Base-by-base conservation (phyloP, 2,113 vertebrate genomes). In the Anarhynchus alexandrinus region DNA sequence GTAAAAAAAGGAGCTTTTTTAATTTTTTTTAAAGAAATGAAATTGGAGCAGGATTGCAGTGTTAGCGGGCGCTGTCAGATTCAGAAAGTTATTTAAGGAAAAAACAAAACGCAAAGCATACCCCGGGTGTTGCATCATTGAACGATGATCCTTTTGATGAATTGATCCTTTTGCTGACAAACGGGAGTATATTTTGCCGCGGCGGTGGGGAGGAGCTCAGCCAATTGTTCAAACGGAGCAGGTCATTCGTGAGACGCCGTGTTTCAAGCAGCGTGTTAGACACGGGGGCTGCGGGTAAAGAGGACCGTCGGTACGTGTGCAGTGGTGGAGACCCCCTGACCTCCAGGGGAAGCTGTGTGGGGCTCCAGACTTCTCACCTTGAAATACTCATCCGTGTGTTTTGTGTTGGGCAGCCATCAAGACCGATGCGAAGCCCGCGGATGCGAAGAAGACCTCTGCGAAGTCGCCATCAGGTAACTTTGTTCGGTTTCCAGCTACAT, bases 401-500 rank as follows among this genome's bases (percentile, higher is more conserved):
- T 84, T 86, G 15, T 61, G 1, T 86, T 72, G 27, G 91, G 72
- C 97, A 99, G 99, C 98, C 7, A 88, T 98, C n/a, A 99, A 99
- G 98, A 98, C 98, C 1, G 99, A 99, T 5, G 73, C 97, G 13
- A 99, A 99, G 95, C 90, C 98, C 13, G 89, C 95, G 10, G 99
- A 99, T 5, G 96, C 97, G 83, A 99, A 98, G 98, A 99, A 99
- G 97, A 81, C 97, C 20, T 42, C 95, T 26, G 86, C 97, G 3
- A 99, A 98, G 98, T 98, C 98, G 8, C 97, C 98, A 18, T 80
- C 99, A 98, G 99, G 99, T 99, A 98, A 93, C 11, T 7, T 11
- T 10, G 21, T 51, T 38, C 29, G 0, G 9, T 26, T 54, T 9
- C n/a, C 65, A 14, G 12, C 66, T 27, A 3, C 25, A 9, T 16